A percentile compares a stretch with the other conserved stretches of the same genome.
phyloP scores from a whole-genome alignment of 2,113 vertebrate genomes.

The Larimichthys crocea region DNA sequence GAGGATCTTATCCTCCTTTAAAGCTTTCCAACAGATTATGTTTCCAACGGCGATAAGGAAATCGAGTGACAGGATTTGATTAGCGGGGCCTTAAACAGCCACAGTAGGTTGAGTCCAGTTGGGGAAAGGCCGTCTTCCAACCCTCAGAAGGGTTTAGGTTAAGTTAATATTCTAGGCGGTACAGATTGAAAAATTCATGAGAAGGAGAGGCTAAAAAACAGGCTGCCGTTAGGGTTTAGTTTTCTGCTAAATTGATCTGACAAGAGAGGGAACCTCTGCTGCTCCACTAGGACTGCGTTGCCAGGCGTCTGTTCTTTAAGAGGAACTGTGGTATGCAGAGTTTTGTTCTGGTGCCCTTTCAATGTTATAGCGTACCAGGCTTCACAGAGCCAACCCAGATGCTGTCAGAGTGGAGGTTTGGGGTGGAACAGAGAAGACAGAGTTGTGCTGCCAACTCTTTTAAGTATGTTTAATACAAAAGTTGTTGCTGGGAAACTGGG shows the following conservation, averaged over 20 bases:
- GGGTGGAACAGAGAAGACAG: conserved; percentile 23
- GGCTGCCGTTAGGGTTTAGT: conserved; percentile 48
- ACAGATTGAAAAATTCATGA: conserved; percentile 71
- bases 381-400: conserved; percentile 7
- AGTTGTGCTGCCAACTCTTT: neutral
- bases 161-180: conserved; percentile 64
- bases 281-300: neutral
- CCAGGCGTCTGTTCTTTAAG: conserved; percentile 25
- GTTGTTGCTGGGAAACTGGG: conserved; percentile 22
- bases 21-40: conserved; percentile 65
- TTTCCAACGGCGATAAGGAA: conserved; percentile 61
- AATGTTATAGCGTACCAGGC: conserved; percentile 1
- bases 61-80: conserved; percentile 69
- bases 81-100: conserved; percentile 54
- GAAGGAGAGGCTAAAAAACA: conserved; percentile 35
- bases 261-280: conserved; percentile 59
- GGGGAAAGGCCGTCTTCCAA: conserved; percentile 32
- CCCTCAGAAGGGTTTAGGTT: conserved; percentile 51
- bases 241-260: conserved; percentile 73
- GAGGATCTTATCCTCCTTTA: conserved; percentile 52
- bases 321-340: neutral
- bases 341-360: conserved; percentile 13
- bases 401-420: conserved; percentile 14
- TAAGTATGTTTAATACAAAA: conserved; percentile 21
- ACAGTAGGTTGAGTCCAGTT: conserved; percentile 37